Percentiles rank a stretch among this genome's conserved stretches.
These are phyloP conservation scores for Vulpes vulpes DNA, from an alignment of 2,113 vertebrate genomes.

Conservation along the genomic window DNA sequence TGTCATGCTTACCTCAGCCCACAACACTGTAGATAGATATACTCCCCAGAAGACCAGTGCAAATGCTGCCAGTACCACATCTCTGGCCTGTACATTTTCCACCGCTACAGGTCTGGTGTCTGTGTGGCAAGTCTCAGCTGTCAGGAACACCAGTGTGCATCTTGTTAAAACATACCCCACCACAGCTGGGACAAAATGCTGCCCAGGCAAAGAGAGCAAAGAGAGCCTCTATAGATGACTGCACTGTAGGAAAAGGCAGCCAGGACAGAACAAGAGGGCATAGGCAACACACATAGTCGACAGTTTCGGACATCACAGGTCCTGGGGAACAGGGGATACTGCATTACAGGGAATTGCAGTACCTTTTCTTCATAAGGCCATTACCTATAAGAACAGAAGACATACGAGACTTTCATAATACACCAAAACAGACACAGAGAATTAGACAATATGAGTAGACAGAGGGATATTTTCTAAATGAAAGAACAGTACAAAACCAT, in stretches of 20 bases:
- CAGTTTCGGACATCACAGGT: neutral
- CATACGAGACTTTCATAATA: neutral
- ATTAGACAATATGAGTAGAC: neutral
- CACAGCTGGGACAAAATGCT: neutral
- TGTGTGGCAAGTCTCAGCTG: neutral
- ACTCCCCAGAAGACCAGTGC: neutral
- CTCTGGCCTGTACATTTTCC: neutral
- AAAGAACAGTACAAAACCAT: neutral
- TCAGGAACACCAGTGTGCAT: neutral
- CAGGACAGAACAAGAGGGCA: neutral
- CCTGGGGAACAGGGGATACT: neutral
- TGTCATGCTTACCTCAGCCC: neutral
- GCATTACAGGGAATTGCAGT: neutral
- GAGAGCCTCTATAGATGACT: neutral
- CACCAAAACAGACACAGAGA: neutral
- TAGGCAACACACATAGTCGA: neutral
- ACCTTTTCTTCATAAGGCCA: neutral
- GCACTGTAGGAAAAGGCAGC: neutral
- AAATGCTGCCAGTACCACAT: neutral
- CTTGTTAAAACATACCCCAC: neutral
- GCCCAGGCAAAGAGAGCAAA: neutral
- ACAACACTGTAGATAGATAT: neutral
- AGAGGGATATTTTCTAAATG: neutral
- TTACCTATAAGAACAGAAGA: neutral
- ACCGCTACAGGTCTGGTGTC: neutral